Percentiles rank a stretch among this genome's conserved stretches.
Evolutionary conservation across 2,113 vertebrate species (phyloP).

Genomic region (Uria aalge): DNA sequence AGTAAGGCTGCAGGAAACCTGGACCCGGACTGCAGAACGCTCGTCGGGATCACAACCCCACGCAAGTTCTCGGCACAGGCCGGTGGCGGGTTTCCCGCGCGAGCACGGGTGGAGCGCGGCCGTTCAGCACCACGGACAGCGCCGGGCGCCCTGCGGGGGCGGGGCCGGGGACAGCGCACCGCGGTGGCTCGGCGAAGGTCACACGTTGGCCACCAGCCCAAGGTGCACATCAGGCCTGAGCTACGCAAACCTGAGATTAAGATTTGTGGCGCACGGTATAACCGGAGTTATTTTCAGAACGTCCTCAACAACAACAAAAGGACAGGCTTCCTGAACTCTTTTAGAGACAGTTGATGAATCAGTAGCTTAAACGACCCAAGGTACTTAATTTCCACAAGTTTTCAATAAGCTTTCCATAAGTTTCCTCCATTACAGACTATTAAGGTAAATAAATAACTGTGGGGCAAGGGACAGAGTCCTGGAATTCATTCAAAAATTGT

Average conservation of each 20-base stretch:
- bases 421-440: not conserved
- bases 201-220: not conserved
- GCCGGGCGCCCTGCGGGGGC: fast-evolving
- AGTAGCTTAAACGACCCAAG: not conserved
- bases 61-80: not conserved
- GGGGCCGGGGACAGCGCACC: no score
- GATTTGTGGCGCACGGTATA: fast-evolving
- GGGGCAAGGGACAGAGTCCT: not conserved
- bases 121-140: slow-evolving; percentile 8
- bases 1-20: fast-evolving
- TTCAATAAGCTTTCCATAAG: not conserved
- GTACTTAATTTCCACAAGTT: not conserved
- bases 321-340: not conserved
- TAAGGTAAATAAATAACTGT: not conserved
- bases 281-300: not conserved
- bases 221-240: not conserved
- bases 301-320: no score
- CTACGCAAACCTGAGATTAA: fast-evolving
- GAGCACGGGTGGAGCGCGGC: fast-evolving
- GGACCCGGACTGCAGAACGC: fast-evolving
- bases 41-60: fast-evolving
- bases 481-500: not conserved
- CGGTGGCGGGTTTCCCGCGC: not conserved
- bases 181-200: not conserved
- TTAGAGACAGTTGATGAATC: not conserved